Conservation (phyloP, 1,140 invertebrate genomes). For the Thaumetopoea pityocampa region DNA sequence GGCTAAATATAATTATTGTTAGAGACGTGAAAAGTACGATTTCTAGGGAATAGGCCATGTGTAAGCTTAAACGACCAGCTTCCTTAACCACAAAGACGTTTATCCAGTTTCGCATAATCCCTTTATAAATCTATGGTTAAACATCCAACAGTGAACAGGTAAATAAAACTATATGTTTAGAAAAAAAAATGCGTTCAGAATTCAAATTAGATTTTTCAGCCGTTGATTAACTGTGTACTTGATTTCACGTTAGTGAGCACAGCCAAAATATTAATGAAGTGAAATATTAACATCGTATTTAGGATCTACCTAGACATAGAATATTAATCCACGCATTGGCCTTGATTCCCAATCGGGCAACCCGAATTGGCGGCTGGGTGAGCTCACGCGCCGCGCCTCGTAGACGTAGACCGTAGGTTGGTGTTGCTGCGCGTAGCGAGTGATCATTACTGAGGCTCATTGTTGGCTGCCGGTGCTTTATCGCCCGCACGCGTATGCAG, state of each 20-base stretch:
- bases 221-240: slow-evolving; percentile 41
- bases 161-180: no score
- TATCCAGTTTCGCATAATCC: no score
- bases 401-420: slow-evolving; percentile 27
- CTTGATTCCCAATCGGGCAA: slow-evolving; percentile 67
- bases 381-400: slow-evolving; percentile 48
- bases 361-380: slow-evolving; percentile 58
- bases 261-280: slow-evolving; percentile 59
- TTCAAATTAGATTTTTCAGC: no score
- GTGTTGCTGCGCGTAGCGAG: slow-evolving; percentile 28
- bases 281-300: slow-evolving; percentile 61
- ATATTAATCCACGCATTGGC: slow-evolving; percentile 64
- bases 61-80: no score
- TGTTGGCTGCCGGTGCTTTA: slow-evolving; percentile 47
- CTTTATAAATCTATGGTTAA: no score
- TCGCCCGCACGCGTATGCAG: slow-evolving; percentile 58
- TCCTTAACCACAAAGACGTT: no score
- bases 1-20: no score
- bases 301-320: slow-evolving; percentile 53
- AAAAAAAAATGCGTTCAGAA: no score
- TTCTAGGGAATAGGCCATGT: no score
- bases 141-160: no score
- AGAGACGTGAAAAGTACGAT: no score
- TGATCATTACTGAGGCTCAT: slow-evolving; percentile 41
- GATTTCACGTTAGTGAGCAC: slow-evolving; percentile 43